Percentiles rank a stretch among this genome's conserved stretches.
phyloP scores from a whole-genome alignment of 2,113 vertebrate genomes.

The Leptocoma aspasia region DNA sequence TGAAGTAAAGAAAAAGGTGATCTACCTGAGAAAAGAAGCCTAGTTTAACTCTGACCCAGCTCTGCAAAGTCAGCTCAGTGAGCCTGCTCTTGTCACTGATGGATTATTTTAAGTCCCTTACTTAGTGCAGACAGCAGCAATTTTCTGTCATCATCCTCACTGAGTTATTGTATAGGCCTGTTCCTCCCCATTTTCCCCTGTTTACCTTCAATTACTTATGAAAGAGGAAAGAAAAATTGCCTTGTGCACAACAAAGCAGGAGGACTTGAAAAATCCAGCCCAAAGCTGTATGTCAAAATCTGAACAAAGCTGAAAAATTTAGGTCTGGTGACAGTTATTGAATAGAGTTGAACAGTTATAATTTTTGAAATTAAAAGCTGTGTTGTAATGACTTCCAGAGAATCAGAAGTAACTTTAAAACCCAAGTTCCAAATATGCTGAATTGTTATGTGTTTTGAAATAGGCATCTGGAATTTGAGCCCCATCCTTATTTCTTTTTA shows the following conservation, averaged over 20 bases:
- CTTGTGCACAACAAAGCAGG: not conserved
- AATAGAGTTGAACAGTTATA: not conserved
- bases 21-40: not conserved
- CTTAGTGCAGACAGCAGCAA: constrained; percentile 43
- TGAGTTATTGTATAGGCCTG: not conserved
- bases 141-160: constrained; percentile 32
- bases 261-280: constrained; percentile 7
- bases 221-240: constrained; percentile 43
- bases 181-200: constrained; percentile 24
- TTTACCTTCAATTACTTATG: constrained; percentile 45
- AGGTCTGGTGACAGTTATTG: not conserved
- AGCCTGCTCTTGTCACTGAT: not conserved
- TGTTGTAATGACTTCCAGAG: not conserved
- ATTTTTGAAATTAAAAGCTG: not conserved
- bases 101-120: constrained; percentile 37
- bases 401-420: not conserved
- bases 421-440: not conserved
- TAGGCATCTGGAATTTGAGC: not conserved
- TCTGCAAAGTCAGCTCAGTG: not conserved
- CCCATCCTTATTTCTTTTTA: constrained; percentile 10
- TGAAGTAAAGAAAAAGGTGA: constrained; percentile 7
- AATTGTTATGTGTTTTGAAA: not conserved
- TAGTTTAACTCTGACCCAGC: constrained; percentile 24
- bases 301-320: not conserved
- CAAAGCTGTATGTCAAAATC: not conserved